Base-by-base conservation (phyloP, 2,797 vertebrate genomes). In the Takifugu ocellatus region DNA sequence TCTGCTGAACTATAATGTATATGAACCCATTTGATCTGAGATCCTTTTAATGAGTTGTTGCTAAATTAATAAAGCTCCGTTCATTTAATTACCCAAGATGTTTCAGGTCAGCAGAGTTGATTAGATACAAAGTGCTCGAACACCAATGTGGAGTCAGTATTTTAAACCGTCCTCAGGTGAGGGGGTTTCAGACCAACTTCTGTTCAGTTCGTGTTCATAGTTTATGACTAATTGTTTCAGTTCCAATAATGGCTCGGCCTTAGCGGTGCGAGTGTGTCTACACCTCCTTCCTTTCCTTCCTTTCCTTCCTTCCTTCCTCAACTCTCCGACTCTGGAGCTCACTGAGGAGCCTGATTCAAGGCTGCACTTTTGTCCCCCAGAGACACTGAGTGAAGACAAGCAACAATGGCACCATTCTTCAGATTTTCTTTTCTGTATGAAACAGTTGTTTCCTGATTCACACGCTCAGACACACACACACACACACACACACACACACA, bases 391-490 rank as follows among this genome's bases (percentile, higher is more conserved):
- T 21, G 21, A 21, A 21, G 21, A 21, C 21, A 21, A 21, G 21
- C 21, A 16, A 42, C 43, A 69, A 77, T 74, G 12, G 76, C 76
- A 69, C 84, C 79, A 63, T 68, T 87, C 82, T 64, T 81, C 76
- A 12, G 47, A 16, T 42, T 51, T 33, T 46, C 53, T 27, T 63
- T 47, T 47, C 45, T 43, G 56, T 6, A 51, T 64, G 49, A 61
- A 82, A 75, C 86, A 89, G 85, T 83, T 87, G 85, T 81, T 89
- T 90, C 87, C 86, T 52, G 62, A 62, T 69, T 55, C 15, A 17
- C 56, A 48, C 31, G 60, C 61, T 56, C 56, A 70, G 72, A 70
- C 57, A 15, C 14, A 49, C 26, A 46, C 25, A 39, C n/a, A 31
- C 46, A 42, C 16, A 15, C 43, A 25, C 54, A 17, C 24, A 45